Base-by-base conservation (phyloP, 2,797 vertebrate genomes). In the Micromesistius poutassou region DNA sequence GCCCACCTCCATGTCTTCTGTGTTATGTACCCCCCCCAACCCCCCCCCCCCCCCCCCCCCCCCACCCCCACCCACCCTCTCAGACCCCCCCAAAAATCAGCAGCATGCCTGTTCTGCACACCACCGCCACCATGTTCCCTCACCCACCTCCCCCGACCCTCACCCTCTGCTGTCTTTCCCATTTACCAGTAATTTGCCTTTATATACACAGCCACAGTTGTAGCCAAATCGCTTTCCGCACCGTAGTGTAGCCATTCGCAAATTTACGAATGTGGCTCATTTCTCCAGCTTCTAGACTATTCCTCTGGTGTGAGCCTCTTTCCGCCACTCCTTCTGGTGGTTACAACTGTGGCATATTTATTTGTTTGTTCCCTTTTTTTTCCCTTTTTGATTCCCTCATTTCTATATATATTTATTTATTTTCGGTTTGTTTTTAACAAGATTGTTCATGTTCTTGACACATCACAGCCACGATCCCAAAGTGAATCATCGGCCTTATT, bases 161-260 rank as follows among this genome's bases (percentile, higher is more conserved):
- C 85, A 81, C 82, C 82, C 83, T 35, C 82, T 76, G 86, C 81
- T 89, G 84, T 90, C 94, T 94, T 91, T 93, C 95, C 93, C 95
- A 94, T 96, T 95, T 88, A 88, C 95, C 92, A 94, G 93, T 94
- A 93, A 94, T 90, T 92, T 30, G 9, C 66, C 90, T 19, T 92
- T 38, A 83, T 79, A 86, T 78, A 79, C 85, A 74, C 81, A 87
- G 83, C 84, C 77, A 79, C 87, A 86, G 76, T 85, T 46, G 76
- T 83, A 77, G 81, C 86, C 76, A 85, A 87, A 86, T 82, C 81
- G 86, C 84, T 84, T 84, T 84, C 72, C 83, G 82, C 89, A 79
- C 87, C 82, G 84, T 83, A 83, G 79, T 84, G 85, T 89, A 88
- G 84, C 86, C 83, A 81, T 86, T 83, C 87, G 74, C 86, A 77